These are phyloP conservation scores for Drosophila tropicalis DNA, from an alignment of 1,140 invertebrate species.

Conservation along the genomic window DNA sequence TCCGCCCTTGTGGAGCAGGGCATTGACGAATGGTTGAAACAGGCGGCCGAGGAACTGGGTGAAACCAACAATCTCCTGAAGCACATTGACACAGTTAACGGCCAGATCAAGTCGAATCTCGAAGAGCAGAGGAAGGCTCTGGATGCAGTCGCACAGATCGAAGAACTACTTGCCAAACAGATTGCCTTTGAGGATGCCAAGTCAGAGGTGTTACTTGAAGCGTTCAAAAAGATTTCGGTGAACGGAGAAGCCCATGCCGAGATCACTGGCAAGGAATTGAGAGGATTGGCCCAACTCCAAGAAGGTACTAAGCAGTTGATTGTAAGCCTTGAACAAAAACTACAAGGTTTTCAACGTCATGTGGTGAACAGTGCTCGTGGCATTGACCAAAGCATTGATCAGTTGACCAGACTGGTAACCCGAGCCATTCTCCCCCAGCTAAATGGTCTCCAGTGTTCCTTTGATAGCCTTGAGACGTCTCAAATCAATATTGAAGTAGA, in stretches of 20 bases:
- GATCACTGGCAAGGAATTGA: constrained; percentile 34
- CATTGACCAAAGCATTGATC: constrained; percentile 51
- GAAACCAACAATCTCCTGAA: constrained; percentile 35
- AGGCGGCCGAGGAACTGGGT: constrained; percentile 40
- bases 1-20: constrained; percentile 3
- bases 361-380: constrained; percentile 41
- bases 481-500: constrained; percentile 68
- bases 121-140: constrained; percentile 45
- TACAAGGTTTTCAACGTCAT: constrained; percentile 57
- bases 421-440: constrained; percentile 57
- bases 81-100: constrained; percentile 34
- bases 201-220: constrained; percentile 31
- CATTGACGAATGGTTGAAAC: constrained; percentile 29
- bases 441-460: constrained; percentile 61
- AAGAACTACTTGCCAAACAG: constrained; percentile 35
- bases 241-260: constrained; percentile 33
- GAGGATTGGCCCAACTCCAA: constrained; percentile 35
- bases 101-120: constrained; percentile 35
- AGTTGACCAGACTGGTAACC: constrained; percentile 55
- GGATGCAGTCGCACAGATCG: constrained; percentile 26
- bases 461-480: constrained; percentile 62
- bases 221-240: constrained; percentile 35
- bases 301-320: constrained; percentile 44
- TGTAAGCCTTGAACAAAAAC: constrained; percentile 37
- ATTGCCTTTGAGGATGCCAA: constrained; percentile 23